A percentile compares a stretch with the other conserved stretches of the same genome.
Evolutionary conservation across 2,113 vertebrate genomes (phyloP).

Genomic region (Eonycteris spelaea): DNA sequence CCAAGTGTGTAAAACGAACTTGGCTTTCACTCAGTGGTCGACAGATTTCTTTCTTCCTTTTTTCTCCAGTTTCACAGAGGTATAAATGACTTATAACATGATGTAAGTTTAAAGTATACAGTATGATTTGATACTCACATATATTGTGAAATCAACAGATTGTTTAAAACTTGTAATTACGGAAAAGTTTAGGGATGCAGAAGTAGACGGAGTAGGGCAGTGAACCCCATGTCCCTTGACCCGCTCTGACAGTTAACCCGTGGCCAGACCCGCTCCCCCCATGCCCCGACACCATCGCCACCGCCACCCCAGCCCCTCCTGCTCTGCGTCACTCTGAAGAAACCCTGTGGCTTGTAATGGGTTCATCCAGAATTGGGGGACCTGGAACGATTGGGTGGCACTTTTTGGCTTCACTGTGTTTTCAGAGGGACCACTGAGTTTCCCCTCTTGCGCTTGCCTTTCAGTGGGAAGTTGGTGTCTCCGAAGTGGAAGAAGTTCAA

Average conservation of each 20-base stretch:
- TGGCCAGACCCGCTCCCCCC: neutral
- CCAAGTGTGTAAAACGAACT: neutral
- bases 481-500: constrained; percentile 99
- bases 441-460: constrained; percentile 73
- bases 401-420: neutral
- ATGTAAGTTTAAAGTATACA: neutral
- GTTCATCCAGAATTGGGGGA: neutral
- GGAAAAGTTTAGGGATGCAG: neutral
- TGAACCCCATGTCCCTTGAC: rapidly evolving
- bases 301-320: rapidly evolving
- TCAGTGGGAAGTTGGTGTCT: constrained; percentile 95
- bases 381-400: neutral
- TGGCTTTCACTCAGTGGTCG: neutral
- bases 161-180: neutral
- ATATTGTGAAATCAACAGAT: neutral
- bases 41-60: neutral
- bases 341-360: neutral
- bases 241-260: neutral
- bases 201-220: neutral
- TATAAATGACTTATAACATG: neutral
- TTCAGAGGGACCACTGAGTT: neutral
- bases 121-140: neutral
- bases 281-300: neutral
- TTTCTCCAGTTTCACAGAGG: neutral
- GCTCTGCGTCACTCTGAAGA: neutral